These are phyloP conservation scores for Hypsopygia costalis DNA, from an alignment of 2,888 invertebrate species.

Conservation along the genomic window DNA sequence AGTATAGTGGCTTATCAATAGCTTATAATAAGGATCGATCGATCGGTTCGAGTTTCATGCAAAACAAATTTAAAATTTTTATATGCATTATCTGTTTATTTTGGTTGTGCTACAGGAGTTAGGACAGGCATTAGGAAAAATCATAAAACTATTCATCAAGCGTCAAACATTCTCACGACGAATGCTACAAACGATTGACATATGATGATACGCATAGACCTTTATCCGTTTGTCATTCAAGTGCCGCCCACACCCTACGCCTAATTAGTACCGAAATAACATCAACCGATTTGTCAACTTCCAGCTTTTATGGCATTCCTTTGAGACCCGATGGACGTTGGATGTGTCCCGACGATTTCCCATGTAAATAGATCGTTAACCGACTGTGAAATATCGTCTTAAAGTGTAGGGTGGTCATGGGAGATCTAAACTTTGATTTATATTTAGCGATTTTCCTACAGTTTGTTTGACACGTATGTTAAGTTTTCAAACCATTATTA, in stretches of 20 bases:
- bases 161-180: no score
- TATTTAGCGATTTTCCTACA: not conserved
- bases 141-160: no score
- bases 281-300: slow-evolving; percentile 74
- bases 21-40: no score
- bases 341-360: slow-evolving; percentile 37
- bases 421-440: slow-evolving; percentile 23
- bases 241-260: slow-evolving; percentile 56
- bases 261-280: slow-evolving; percentile 80
- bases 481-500: no score
- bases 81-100: no score
- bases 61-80: no score
- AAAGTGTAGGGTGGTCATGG: slow-evolving; percentile 56
- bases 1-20: no score
- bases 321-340: slow-evolving; percentile 50
- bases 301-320: slow-evolving; percentile 68
- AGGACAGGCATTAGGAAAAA: no score
- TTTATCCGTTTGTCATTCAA: slow-evolving; percentile 49
- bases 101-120: no score
- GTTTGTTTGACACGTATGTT: not conserved
- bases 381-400: slow-evolving; percentile 62
- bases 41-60: no score
- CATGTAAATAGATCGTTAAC: slow-evolving; percentile 69
- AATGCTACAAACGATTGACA: slow-evolving; percentile 9
- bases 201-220: not conserved